These are phyloP conservation scores for Drosophila kohkoa DNA, from an alignment of 1,140 invertebrate genomes.

Conservation along the genomic window DNA sequence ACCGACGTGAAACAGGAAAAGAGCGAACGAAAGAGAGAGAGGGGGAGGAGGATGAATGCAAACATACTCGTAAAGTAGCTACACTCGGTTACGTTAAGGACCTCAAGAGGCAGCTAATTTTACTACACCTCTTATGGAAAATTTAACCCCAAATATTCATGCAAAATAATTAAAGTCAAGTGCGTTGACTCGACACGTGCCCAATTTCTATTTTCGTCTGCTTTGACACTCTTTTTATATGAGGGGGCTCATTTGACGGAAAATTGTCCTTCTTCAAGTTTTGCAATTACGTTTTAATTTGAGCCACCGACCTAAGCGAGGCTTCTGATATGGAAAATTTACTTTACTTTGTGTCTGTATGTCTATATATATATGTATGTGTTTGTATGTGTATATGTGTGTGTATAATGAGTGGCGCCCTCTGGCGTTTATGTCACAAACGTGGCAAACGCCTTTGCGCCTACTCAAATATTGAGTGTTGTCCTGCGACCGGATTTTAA, in stretches of 20 bases:
- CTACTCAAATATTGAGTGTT: constrained; percentile 57
- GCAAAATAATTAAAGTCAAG: constrained; percentile 47
- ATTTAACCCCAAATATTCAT: constrained; percentile 12
- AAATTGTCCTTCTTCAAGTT: constrained; percentile 25
- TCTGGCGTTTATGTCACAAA: constrained; percentile 42
- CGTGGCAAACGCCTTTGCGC: constrained; percentile 58
- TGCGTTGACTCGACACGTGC: constrained; percentile 56
- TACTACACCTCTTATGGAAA: not conserved
- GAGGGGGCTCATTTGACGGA: constrained; percentile 6
- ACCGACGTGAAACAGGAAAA: constrained; percentile 70
- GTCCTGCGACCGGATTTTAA: constrained; percentile 21
- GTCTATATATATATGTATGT: too few species aligned
- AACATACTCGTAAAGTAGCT: constrained; percentile 43
- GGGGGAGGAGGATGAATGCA: not conserved
- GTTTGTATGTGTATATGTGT: too few species aligned
- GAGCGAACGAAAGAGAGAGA: not conserved
- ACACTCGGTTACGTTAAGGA: constrained; percentile 2
- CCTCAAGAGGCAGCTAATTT: constrained; percentile 32
- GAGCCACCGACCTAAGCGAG: constrained; percentile 9
- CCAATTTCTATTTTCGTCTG: constrained; percentile 26
- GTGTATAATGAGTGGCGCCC: constrained; percentile 36
- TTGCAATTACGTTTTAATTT: constrained; percentile 60
- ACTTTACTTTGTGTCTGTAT: constrained; percentile 17
- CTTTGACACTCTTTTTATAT: constrained; percentile 52
- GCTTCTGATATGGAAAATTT: constrained; percentile 35